Base-by-base conservation (phyloP, 2,888 invertebrate genomes). In the Trichacis sp. region DNA sequence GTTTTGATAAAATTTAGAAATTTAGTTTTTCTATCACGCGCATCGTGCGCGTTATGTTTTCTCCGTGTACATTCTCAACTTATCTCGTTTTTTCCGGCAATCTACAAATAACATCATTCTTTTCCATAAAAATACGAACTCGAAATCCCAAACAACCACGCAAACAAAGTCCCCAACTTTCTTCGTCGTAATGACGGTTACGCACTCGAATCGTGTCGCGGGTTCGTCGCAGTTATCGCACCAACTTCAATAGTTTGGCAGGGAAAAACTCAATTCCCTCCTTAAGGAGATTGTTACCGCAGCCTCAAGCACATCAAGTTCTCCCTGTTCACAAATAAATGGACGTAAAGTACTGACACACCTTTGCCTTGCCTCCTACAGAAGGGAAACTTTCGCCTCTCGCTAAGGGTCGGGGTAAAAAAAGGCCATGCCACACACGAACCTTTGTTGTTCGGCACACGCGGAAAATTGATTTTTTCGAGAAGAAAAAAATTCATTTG, bases 241-340 rank as follows among this genome's bases (percentile, higher is more conserved):
- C 29, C 15, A 9, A 15, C 20, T 54, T 33, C 15, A 20, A 57
- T 45, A 30, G 42, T 63, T 63, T 42, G 57, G 49, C 46, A 30
- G 48, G 36, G 15, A 38, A 48, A 40, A 24, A 55, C 33, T 57
- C 24, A 38, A 14, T 38, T 36, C 49, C 52, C 57, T 58, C 57
- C 57, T 63, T 54, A 58, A 63, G 57, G 50, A 55, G 59, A 58
- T 63, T 58, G 53, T 63, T 63, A 53, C 48, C 40, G 49, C 24
- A 50, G 58, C 51, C 49, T 58, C 46, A 33, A 63, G 63, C 52
- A 33, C 50, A 24, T 15, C 47, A 36, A 36, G 30, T 43, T 38
- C 30, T 18, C 45, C 43, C 42, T 38, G 52, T 43, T 19, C 48
- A 12, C 48, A 33, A 48, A 46, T 57, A 62, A 62, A 62, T 56